phyloP scores from a whole-genome alignment of 2,113 vertebrate genomes.

The Hucho hucho region DNA sequence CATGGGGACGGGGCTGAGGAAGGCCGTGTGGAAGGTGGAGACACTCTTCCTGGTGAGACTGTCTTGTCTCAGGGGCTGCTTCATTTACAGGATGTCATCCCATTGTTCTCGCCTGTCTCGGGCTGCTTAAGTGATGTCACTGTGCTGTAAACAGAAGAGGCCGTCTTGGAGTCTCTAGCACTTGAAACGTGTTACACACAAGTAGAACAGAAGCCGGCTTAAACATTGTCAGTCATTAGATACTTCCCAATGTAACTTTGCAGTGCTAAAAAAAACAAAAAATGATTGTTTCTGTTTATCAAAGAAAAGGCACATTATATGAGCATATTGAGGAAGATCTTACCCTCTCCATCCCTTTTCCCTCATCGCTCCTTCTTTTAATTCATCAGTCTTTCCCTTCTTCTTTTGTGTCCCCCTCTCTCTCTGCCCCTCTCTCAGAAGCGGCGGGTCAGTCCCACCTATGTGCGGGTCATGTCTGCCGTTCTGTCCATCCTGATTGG shows the following conservation, averaged over 20 bases:
- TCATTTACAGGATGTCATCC: too few species aligned
- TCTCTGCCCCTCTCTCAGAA: slow-evolving; percentile 67
- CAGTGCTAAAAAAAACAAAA: too few species aligned
- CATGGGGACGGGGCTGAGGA: slow-evolving; percentile 83
- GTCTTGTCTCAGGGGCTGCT: background rate
- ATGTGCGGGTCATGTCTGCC: slow-evolving; percentile 82
- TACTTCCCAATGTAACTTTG: background rate
- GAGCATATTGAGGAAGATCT: background rate
- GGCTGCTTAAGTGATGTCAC: too few species aligned
- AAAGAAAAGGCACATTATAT: background rate
- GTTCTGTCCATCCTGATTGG: slow-evolving; percentile 87
- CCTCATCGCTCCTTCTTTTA: background rate
- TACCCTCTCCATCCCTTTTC: background rate
- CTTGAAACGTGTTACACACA: too few species aligned
- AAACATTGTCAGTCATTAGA: too few species aligned
- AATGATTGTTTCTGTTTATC: background rate
- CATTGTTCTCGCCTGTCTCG: too few species aligned
- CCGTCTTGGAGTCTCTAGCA: too few species aligned
- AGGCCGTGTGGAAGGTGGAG: slow-evolving; percentile 85
- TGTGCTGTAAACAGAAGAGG: too few species aligned
- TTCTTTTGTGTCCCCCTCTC: too few species aligned
- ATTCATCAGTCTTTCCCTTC: background rate
- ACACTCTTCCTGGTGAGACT: slow-evolving; percentile 84
- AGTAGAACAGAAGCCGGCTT: too few species aligned
- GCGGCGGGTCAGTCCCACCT: slow-evolving; percentile 79